Conservation (phyloP, 2,888 invertebrate species). For the Calameuta pallipes region DNA sequence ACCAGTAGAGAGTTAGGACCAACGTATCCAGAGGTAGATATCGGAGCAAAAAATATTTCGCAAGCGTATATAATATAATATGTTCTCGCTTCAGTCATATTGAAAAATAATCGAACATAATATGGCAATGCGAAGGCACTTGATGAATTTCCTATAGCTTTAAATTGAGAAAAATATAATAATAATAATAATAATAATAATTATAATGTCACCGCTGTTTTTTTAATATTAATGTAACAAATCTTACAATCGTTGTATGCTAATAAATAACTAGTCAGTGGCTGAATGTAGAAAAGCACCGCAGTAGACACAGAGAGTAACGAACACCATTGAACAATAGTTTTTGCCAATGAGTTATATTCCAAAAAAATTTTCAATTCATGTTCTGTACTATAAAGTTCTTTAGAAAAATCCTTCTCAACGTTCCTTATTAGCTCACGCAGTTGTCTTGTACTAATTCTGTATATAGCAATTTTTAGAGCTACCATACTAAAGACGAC, state of each 20-base stretch:
- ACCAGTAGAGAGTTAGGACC: too few species aligned
- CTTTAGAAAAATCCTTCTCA: neutral
- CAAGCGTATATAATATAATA: neutral
- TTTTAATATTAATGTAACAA: too few species aligned
- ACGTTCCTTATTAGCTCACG: neutral
- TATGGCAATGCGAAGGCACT: too few species aligned
- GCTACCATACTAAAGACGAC: neutral
- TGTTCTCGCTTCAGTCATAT: conserved; percentile 1
- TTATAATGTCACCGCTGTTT: too few species aligned
- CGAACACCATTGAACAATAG: neutral
- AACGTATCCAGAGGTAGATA: too few species aligned
- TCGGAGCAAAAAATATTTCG: too few species aligned
- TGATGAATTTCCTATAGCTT: too few species aligned
- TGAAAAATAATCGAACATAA: neutral
- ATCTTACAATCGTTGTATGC: neutral
- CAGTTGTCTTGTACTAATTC: neutral
- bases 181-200: too few species aligned
- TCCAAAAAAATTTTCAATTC: neutral
- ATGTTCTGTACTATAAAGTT: neutral
- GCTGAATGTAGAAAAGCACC: neutral
- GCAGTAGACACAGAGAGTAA: neutral
- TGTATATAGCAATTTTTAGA: neutral
- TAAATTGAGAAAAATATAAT: too few species aligned
- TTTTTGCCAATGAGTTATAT: neutral
- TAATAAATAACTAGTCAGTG: neutral